Evolutionary conservation across 2,797 vertebrate genomes (phyloP).

Genomic region (Cetoscarus ocellatus): DNA sequence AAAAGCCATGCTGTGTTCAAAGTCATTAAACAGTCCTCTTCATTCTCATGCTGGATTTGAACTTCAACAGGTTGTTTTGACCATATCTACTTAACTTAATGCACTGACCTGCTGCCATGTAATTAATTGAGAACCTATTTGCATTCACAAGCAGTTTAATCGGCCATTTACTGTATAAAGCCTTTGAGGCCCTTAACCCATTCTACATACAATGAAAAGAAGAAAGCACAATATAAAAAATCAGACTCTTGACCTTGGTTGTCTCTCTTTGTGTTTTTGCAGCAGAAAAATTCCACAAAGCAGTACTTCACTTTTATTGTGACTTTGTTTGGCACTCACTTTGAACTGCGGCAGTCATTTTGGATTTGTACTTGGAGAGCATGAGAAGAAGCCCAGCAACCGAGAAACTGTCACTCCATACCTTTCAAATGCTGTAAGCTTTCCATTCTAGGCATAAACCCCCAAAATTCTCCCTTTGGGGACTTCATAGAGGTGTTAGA

Average conservation of each 20-base stretch:
- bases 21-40: no score
- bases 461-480: conserved; percentile 34
- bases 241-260: conserved; percentile 22
- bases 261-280: conserved; percentile 8
- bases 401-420: conserved; percentile 44
- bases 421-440: conserved; percentile 51
- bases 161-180: background rate
- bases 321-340: conserved; percentile 37
- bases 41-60: no score
- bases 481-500: conserved; percentile 53
- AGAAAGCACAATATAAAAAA: conserved; percentile 16
- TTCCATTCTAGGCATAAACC: conserved; percentile 45
- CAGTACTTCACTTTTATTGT: conserved; percentile 15
- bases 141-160: no score
- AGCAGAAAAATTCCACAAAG: conserved; percentile 14
- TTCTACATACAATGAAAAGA: background rate
- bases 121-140: no score
- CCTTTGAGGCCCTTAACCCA: background rate
- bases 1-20: no score
- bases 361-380: conserved; percentile 29
- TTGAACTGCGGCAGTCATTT: conserved; percentile 39
- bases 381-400: conserved; percentile 31
- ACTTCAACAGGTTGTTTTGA: no score
- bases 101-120: no score
- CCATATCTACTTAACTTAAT: no score